Percentiles rank a stretch among this genome's conserved stretches.
phyloP scores from a whole-genome alignment of 2,797 vertebrate genomes.

The Mormyrus hasselquistii region DNA sequence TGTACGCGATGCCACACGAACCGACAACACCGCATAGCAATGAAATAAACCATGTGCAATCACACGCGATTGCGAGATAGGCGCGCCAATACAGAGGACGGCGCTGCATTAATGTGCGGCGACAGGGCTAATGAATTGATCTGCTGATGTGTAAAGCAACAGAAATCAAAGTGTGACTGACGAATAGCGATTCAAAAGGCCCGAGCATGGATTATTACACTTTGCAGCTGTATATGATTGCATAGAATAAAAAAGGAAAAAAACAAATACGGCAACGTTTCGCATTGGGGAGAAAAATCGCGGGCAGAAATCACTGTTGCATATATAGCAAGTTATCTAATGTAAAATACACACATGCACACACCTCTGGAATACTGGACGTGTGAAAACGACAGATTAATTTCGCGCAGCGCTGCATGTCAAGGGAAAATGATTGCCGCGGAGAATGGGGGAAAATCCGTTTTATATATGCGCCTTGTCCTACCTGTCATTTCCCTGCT shows the following conservation, averaged over 20 bases:
- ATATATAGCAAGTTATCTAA: not conserved
- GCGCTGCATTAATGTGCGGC: not conserved
- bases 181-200: conserved; percentile 1
- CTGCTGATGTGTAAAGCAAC: not conserved
- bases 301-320: not conserved
- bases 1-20: not conserved
- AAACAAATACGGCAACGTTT: not conserved
- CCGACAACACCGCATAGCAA: not conserved
- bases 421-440: conserved; percentile 29
- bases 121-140: not conserved
- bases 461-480: conserved; percentile 28
- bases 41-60: not conserved
- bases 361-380: not conserved
- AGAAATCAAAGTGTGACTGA: not conserved
- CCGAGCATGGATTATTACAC: not conserved
- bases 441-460: conserved; percentile 7
- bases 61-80: not conserved
- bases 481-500: conserved; percentile 70
- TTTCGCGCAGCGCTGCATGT: conserved; percentile 19
- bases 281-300: not conserved
- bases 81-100: not conserved
- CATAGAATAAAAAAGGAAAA: not conserved
- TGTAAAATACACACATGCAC: not conserved
- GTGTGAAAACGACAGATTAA: not conserved
- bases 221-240: not conserved